Percentiles rank a stretch among this genome's conserved stretches.
These are phyloP conservation scores for Phortica variegata DNA, from an alignment of 1,140 invertebrate species.

Conservation along the genomic window DNA sequence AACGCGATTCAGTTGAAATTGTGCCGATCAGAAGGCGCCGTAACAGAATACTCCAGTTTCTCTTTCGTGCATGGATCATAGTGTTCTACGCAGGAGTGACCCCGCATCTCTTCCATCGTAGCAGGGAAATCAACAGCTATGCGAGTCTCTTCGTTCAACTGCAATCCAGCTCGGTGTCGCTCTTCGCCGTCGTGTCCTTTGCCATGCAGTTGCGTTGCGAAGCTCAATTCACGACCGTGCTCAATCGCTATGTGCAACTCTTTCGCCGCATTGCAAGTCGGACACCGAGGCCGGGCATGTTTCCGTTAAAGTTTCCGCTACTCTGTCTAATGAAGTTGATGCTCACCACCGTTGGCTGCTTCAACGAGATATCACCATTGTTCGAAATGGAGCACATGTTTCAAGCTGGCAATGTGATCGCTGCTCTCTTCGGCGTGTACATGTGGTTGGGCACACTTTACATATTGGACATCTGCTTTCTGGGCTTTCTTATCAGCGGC, in stretches of 20 bases:
- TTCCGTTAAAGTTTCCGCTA: constrained; percentile 23
- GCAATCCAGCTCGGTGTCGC: constrained; percentile 19
- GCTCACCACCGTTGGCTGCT: constrained; percentile 25
- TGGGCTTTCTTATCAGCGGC: constrained; percentile 36
- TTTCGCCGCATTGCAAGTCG: constrained; percentile 24
- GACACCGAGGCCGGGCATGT: constrained; percentile 15
- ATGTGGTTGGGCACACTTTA: constrained; percentile 43
- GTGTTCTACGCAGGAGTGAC: constrained; percentile 21
- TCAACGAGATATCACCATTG: constrained; percentile 28
- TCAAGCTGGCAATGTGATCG: neutral
- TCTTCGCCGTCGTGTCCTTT: constrained; percentile 32
- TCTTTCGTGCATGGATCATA: constrained; percentile 32
- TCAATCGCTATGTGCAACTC: constrained; percentile 34
- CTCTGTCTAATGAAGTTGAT: constrained; percentile 22
- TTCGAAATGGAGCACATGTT: neutral
- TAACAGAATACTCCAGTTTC: constrained; percentile 16
- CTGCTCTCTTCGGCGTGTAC: constrained; percentile 22
- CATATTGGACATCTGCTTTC: constrained; percentile 36
- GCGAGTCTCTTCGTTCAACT: constrained; percentile 23
- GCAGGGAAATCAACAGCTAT: constrained; percentile 15
- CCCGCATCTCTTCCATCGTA: constrained; percentile 6
- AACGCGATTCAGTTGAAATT: constrained; percentile 20
- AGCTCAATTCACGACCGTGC: constrained; percentile 14
- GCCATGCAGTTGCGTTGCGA: constrained; percentile 26
- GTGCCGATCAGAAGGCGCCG: constrained; percentile 9